These are phyloP conservation scores for Morpho achilles DNA, from an alignment of 2,888 invertebrate genomes.

Conservation along the genomic window DNA sequence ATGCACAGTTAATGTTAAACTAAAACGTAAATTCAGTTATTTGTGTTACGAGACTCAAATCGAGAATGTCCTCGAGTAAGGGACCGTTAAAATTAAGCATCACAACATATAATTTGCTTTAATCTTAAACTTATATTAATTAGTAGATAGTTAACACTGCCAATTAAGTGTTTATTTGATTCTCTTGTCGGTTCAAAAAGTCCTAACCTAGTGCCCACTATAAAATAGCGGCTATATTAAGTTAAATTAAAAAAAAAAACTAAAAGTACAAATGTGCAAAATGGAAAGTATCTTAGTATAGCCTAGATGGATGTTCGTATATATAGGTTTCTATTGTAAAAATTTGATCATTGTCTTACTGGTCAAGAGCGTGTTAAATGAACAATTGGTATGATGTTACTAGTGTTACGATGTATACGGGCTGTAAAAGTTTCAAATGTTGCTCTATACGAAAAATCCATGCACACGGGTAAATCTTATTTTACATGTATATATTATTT, in stretches of 20 bases:
- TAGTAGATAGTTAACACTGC: conserved; percentile 5
- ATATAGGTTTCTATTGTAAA: not conserved
- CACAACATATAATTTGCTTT: not conserved
- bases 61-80: not conserved
- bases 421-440: conserved; percentile 8
- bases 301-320: conserved; percentile 3
- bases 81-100: conserved; percentile 6
- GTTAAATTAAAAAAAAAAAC: not conserved
- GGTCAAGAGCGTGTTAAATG: conserved; percentile 32
- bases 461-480: not conserved
- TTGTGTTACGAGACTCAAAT: too few relatives aligned
- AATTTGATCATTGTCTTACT: conserved; percentile 42
- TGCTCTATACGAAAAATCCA: conserved; percentile 4
- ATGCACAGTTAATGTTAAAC: too few relatives aligned
- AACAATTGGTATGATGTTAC: conserved; percentile 16
- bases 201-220: not conserved
- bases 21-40: too few relatives aligned
- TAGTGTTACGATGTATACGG: conserved; percentile 13
- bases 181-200: not conserved
- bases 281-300: conserved; percentile 2
- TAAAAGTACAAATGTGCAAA: conserved; percentile 10
- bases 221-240: not conserved
- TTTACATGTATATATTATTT: not conserved
- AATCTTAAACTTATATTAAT: conserved; percentile 2
- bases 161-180: conserved; percentile 6